Base-by-base conservation (phyloP, 2,113 vertebrate species). In the Triplophysa dalaica region DNA sequence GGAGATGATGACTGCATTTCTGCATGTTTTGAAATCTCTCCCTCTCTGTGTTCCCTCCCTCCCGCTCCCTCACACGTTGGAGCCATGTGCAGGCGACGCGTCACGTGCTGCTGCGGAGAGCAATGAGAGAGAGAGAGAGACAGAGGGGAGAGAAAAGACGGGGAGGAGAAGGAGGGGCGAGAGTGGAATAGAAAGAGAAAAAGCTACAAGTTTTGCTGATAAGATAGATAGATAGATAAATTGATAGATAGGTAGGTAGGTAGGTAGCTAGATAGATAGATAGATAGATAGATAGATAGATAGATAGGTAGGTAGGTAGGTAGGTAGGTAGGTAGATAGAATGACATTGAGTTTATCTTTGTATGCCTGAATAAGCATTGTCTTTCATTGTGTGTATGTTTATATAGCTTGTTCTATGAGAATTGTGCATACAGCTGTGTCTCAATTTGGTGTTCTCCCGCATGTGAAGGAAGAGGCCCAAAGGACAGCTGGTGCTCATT, bases 21-120 rank as follows among this genome's bases (percentile, higher is more conserved):
- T 76, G 82, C 82, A 77, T 85, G 78, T 86, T 85, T 86, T 82
- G 56, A 78, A 84, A 78, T 75, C 66, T 63, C 60, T 82, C 80
- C 78, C 69, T 85, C 84, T 82, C 65, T 68, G 70, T 50, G 61
- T 85, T 58, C 82, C 78, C 81, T 80, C 83, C 70, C 38, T 58
- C 80, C 52, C 64, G 56, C 81, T 85, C 70, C 41, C 88, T 92
- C 92, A 93, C 92, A 93, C 90, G 89, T 90, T 85, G 85, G 41
- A 90, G 89, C 90, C 92, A 94, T 93, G 93, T 94, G 93, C 91
- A 65, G 90, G 84, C 68, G 79, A 83, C 87, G 66, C 81, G 85
- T 94, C 92, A 94, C 92, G 91, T 93, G 92, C 89, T 75, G 86
- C 85, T 92, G 91, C 92, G 91, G 91, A 90, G 86, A 89, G 89